Evolutionary conservation across 2,888 invertebrate genomes (phyloP), one percentile per base, ranked within the genome.

Genomic region (Megaustenia siamemsis): DNA sequence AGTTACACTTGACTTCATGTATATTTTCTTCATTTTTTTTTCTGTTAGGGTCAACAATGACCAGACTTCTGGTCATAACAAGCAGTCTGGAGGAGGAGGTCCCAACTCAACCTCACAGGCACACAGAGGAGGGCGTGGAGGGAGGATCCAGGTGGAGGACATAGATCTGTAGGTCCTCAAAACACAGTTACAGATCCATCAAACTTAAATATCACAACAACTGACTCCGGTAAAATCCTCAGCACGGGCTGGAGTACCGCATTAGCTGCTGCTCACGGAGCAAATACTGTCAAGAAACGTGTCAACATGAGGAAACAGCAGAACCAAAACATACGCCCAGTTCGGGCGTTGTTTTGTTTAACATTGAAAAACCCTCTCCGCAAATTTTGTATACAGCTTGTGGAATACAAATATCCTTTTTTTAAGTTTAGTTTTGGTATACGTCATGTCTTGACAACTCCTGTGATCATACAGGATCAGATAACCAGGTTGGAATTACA

Each of bases 321-420:
- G 94, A 95, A 95, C 97, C 96, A 97, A 87, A 97, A 96, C 89
- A 97, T 97, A 87, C 95, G 99, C 91, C 98, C 98, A 69, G 96
- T 96, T 93, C 95, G 99, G 90, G 98, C 98, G 15, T 96, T 99
- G 89, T 98, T 98, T 95, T 99, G 98, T 94, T 96, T 99, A 90
- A 96, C 96, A 86, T 96, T 99, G 90, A 97, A 98, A 95, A 99
- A 99, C 95, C 99, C 99, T 60, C 93, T 99, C 88, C 96, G 99
- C 90, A 98, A 98, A 94, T 94, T 98, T 92, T 99, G 99, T 95
- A 99, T 99, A 93, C 97, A 97, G 93, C 96, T 99, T 92, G 98
- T 98, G 89, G 99, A 99, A 95, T 99, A 99, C 98, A 99, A 98
- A 98, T 98, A 98, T 98, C 98, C 98, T 98, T 98, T 97, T 95